Evolutionary conservation across 2,797 vertebrate species (phyloP).

Genomic region (Spinus pinus): DNA sequence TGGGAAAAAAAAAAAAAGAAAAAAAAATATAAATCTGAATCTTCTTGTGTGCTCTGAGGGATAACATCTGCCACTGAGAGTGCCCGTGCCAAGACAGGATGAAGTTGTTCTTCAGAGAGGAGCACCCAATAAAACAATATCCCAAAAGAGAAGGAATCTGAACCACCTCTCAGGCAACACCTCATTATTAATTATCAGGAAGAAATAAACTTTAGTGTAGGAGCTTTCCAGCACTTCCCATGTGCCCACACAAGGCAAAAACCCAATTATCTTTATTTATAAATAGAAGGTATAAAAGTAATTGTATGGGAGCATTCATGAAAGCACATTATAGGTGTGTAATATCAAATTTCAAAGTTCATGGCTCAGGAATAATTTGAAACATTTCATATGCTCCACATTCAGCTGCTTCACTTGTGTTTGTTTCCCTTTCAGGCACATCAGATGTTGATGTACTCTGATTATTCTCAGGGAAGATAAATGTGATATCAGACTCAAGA

Average conservation of each 20-base stretch:
- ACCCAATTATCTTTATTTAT: background rate
- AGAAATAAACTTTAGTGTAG: background rate
- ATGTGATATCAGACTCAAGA: background rate
- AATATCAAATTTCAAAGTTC: background rate
- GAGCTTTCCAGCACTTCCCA: background rate
- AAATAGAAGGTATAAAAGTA: background rate
- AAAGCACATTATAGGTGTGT: background rate
- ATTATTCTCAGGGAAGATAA: conserved; percentile 8
- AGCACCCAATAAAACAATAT: background rate
- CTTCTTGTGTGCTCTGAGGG: conserved; percentile 19
- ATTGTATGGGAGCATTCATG: too few relatives aligned
- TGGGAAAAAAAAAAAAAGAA: background rate
- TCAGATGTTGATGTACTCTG: background rate
- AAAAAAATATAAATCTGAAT: background rate
- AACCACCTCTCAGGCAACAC: background rate
- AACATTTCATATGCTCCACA: background rate
- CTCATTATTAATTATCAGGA: background rate
- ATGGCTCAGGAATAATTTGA: background rate
- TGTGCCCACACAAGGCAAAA: background rate
- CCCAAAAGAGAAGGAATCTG: background rate
- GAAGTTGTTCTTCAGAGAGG: background rate
- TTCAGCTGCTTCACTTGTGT: background rate
- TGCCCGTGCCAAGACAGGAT: background rate
- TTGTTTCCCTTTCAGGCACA: conserved; percentile 3
- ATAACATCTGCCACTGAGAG: background rate